These are phyloP conservation scores for Apus apus DNA, from an alignment of 2,113 vertebrate species.

Conservation along the genomic window DNA sequence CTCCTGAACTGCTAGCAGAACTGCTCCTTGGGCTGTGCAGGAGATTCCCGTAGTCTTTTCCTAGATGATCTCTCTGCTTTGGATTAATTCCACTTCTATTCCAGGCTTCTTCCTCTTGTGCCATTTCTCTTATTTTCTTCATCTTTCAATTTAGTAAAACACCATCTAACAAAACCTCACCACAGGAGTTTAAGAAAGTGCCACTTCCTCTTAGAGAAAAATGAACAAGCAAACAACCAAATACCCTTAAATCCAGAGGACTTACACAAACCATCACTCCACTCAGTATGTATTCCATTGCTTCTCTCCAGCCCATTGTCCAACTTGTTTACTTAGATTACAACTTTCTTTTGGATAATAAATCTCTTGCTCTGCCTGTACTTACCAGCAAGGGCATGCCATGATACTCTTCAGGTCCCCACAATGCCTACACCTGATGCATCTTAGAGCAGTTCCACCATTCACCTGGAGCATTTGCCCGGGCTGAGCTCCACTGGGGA, in stretches of 20 bases:
- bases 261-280: not conserved
- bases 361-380: not conserved
- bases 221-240: not conserved
- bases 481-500: not conserved
- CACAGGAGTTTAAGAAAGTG: not conserved
- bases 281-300: not conserved
- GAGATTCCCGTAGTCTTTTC: not conserved
- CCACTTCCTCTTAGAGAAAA: not conserved
- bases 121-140: not conserved
- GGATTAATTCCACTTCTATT: not conserved
- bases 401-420: not conserved
- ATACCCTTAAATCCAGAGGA: not conserved
- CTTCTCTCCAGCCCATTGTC: slow-evolving; percentile 37
- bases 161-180: not conserved
- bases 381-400: not conserved
- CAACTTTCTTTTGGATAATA: not conserved
- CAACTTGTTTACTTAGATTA: slow-evolving; percentile 37
- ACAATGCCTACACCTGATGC: accelerated
- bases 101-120: not conserved
- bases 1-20: not conserved
- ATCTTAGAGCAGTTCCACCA: not conserved
- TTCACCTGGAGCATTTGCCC: not conserved
- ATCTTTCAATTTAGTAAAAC: not conserved
- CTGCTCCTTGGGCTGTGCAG: too few species aligned
- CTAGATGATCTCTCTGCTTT: not conserved